A percentile compares a stretch with the other conserved stretches of the same genome.
Conservation (phyloP, 2,888 invertebrate species). For the Eupithecia abbreviata region DNA sequence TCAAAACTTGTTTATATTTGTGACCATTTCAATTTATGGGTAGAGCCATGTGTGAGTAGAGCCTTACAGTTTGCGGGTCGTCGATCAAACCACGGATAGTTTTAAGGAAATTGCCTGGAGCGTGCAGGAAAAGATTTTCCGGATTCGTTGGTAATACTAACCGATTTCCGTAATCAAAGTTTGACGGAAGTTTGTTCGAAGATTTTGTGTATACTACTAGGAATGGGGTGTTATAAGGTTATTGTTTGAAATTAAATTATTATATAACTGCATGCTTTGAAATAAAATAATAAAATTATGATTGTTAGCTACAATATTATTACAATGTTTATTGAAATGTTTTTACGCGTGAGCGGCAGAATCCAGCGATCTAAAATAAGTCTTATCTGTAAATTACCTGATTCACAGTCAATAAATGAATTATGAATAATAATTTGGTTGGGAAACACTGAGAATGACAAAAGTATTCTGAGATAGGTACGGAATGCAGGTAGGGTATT, state of each 20-base stretch:
- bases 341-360: too few relatives aligned
- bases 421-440: too few relatives aligned
- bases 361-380: too few relatives aligned
- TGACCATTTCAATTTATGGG: background rate
- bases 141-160: conserved; percentile 11
- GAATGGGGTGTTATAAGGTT: background rate
- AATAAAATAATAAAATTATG: too few relatives aligned
- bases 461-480: background rate
- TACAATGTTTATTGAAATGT: too few relatives aligned
- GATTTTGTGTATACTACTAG: conserved; percentile 1
- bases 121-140: conserved; percentile 30
- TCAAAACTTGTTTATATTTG: background rate
- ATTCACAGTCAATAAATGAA: too few relatives aligned
- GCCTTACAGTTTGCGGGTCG: conserved; percentile 39
- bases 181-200: conserved; percentile 1
- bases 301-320: too few relatives aligned
- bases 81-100: conserved; percentile 35
- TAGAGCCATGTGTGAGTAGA: background rate
- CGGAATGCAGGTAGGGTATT: background rate
- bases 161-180: conserved; percentile 21
- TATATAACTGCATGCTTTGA: too few relatives aligned
- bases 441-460: background rate
- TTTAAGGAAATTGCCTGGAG: conserved; percentile 36
- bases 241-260: too few relatives aligned
- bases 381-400: too few relatives aligned